Percentiles rank a stretch among this genome's conserved stretches.
These are phyloP conservation scores for Marronus borbonicus DNA, from an alignment of 2,888 invertebrate genomes.

Conservation along the genomic window DNA sequence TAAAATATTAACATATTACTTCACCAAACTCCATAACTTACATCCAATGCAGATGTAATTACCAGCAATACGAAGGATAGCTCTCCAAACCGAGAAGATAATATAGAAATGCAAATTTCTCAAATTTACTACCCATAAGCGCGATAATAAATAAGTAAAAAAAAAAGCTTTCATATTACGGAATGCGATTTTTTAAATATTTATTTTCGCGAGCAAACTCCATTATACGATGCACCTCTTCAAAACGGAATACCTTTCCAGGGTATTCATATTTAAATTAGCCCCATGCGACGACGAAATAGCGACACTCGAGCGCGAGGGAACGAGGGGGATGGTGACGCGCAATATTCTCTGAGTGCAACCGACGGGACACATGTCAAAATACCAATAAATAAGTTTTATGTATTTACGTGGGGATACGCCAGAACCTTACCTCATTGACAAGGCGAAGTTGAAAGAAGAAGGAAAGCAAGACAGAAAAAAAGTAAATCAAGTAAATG, in stretches of 20 bases:
- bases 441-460: not conserved
- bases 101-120: slow-evolving; percentile 33
- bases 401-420: slow-evolving; percentile 7
- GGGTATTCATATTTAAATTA: slow-evolving; percentile 46
- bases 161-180: not conserved
- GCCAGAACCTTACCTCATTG: not conserved
- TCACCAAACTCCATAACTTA: not conserved
- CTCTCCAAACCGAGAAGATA: not conserved
- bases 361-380: slow-evolving; percentile 36
- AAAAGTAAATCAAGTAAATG: slow-evolving; percentile 60
- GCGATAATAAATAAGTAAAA: not conserved
- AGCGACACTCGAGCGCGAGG: not conserved
- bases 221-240: slow-evolving; percentile 11
- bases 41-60: not conserved
- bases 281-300: slow-evolving; percentile 16
- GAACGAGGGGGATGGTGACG: not conserved
- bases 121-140: slow-evolving; percentile 26
- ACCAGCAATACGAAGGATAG: not conserved
- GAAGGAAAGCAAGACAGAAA: slow-evolving; percentile 21
- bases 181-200: slow-evolving; percentile 29
- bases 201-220: slow-evolving; percentile 18
- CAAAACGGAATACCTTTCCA: slow-evolving; percentile 28
- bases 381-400: slow-evolving; percentile 48
- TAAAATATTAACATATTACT: not conserved
- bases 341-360: slow-evolving; percentile 42